phyloP scores from a whole-genome alignment of 2,797 vertebrate genomes.

The Tiaroga cobitis region DNA sequence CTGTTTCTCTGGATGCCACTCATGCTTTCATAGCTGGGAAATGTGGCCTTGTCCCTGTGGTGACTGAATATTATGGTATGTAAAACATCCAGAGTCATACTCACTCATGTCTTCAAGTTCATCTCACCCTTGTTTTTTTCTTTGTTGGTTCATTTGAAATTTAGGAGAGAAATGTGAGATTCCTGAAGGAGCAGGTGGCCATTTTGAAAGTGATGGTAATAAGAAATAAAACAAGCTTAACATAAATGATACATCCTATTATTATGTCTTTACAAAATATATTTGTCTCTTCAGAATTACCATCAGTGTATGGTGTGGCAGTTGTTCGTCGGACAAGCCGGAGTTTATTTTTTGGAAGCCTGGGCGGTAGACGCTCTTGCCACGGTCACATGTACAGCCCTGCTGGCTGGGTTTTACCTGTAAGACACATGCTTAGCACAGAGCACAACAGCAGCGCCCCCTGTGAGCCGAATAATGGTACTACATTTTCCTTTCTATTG shows the following conservation, averaged over 20 bases:
- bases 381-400: slow-evolving; percentile 87
- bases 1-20: slow-evolving; percentile 87
- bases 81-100: not conserved
- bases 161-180: slow-evolving; percentile 71
- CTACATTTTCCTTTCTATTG: not conserved
- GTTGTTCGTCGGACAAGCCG: slow-evolving; percentile 80
- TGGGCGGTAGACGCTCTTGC: slow-evolving; percentile 84
- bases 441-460: slow-evolving; percentile 70
- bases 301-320: slow-evolving; percentile 78
- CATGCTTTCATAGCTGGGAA: slow-evolving; percentile 87
- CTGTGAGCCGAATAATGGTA: slow-evolving; percentile 85
- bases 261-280: not conserved
- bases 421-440: slow-evolving; percentile 73
- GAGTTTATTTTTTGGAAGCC: slow-evolving; percentile 78
- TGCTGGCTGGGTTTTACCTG: slow-evolving; percentile 87
- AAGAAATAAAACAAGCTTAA: not conserved
- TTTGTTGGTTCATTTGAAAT: slow-evolving; percentile 29
- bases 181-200: slow-evolving; percentile 69
- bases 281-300: slow-evolving; percentile 72
- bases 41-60: slow-evolving; percentile 88
- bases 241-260: not conserved
- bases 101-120: not conserved
- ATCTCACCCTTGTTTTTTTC: not conserved
- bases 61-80: slow-evolving; percentile 88
- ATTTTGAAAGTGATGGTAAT: slow-evolving; percentile 74